These are phyloP conservation scores for Apoderus coryli DNA, from an alignment of 2,888 invertebrate species.

Conservation along the genomic window DNA sequence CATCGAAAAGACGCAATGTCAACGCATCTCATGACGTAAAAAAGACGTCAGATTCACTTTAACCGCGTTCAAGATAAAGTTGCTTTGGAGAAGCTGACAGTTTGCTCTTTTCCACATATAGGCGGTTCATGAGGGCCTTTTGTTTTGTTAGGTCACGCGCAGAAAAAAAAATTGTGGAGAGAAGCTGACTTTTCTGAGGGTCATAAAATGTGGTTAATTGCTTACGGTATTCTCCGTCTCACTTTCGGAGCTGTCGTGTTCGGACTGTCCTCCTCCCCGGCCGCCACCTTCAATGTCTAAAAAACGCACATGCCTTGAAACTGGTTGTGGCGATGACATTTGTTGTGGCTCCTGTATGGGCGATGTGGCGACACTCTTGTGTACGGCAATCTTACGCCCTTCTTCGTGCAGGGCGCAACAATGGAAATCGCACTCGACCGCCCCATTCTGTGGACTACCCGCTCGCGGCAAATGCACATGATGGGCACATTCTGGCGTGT, in stretches of 20 bases:
- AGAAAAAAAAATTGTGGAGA: too few relatives aligned
- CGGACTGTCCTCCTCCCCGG: slow-evolving; percentile 34
- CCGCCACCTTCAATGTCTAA: slow-evolving; percentile 56
- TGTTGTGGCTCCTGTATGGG: slow-evolving; percentile 62
- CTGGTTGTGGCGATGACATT: slow-evolving; percentile 38
- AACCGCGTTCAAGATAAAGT: too few relatives aligned
- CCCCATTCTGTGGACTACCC: slow-evolving; percentile 47
- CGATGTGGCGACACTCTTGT: slow-evolving; percentile 84
- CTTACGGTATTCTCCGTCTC: slow-evolving; percentile 90
- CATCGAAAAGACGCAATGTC: too few relatives aligned
- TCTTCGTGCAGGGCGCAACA: slow-evolving; percentile 91
- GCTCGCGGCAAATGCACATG: slow-evolving; percentile 48
- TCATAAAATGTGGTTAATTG: too few relatives aligned
- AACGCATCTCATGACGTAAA: too few relatives aligned
- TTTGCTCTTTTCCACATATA: too few relatives aligned
- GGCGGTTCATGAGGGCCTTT: too few relatives aligned
- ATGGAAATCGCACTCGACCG: slow-evolving; percentile 83
- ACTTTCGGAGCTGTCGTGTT: slow-evolving; percentile 80
- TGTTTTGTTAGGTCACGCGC: too few relatives aligned
- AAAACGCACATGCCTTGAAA: slow-evolving; percentile 68
- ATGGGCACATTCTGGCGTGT: slow-evolving; percentile 71
- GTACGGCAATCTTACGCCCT: slow-evolving; percentile 79
- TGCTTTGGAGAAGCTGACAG: too few relatives aligned
- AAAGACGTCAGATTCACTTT: too few relatives aligned
- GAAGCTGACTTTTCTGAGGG: too few relatives aligned